phyloP scores from a whole-genome alignment of 2,888 invertebrate species.

The Beris morrisii region DNA sequence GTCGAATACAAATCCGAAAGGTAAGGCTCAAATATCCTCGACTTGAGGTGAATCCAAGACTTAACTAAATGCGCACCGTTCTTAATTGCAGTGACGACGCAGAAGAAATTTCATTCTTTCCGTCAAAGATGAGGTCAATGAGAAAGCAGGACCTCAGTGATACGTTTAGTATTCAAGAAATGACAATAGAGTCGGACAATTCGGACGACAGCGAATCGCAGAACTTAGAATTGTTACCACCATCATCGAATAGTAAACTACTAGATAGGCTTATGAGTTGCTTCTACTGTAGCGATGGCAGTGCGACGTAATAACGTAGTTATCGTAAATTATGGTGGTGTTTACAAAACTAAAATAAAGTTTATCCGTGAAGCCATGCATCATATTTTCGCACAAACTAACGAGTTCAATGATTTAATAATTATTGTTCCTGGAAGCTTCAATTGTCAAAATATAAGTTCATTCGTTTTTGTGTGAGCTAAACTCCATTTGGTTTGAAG shows the following conservation, averaged over 20 bases:
- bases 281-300: constrained; percentile 40
- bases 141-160: constrained; percentile 50
- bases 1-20: constrained; percentile 57
- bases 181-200: constrained; percentile 55
- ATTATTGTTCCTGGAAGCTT: no score
- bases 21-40: constrained; percentile 34
- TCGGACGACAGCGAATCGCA: constrained; percentile 54
- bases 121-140: constrained; percentile 46
- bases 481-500: no score
- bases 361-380: no score
- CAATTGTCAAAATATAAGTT: no score
- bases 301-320: constrained; percentile 2
- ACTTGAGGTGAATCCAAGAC: background rate
- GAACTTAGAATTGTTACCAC: constrained; percentile 53
- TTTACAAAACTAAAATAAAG: background rate
- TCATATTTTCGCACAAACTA: no score
- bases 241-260: constrained; percentile 48
- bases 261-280: constrained; percentile 43
- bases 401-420: no score
- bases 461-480: no score
- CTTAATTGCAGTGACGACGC: constrained; percentile 47
- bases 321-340: background rate
- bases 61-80: constrained; percentile 1
- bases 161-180: constrained; percentile 57
- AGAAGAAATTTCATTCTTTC: constrained; percentile 55